Conservation (phyloP, 2,113 vertebrate species). For the Thalassoma bifasciatum region DNA sequence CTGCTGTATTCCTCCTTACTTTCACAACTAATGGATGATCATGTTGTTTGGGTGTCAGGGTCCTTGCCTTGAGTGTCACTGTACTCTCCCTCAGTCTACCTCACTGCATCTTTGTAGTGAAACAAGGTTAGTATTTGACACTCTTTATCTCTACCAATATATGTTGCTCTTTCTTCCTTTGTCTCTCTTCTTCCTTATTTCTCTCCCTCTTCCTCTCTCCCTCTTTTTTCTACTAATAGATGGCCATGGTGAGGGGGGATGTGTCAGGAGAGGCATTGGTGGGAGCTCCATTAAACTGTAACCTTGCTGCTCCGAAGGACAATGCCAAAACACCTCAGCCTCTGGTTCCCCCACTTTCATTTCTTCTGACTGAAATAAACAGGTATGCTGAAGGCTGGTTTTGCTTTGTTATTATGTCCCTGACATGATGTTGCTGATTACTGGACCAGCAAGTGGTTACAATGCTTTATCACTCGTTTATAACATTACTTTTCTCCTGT, state of each 20-base stretch:
- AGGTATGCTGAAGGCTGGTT: neutral
- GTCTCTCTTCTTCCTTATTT: too few relatives aligned
- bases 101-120: conserved; percentile 28
- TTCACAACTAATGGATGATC: conserved; percentile 48
- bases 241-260: conserved; percentile 42
- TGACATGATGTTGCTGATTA: neutral
- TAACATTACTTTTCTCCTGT: too few relatives aligned
- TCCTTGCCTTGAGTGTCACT: conserved; percentile 9
- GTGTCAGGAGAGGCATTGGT: conserved; percentile 62
- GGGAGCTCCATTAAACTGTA: conserved; percentile 67
- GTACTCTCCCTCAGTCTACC: conserved; percentile 5
- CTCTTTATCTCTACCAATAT: neutral
- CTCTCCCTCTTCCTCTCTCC: neutral
- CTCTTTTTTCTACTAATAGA: conserved; percentile 44
- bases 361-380: conserved; percentile 27
- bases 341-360: conserved; percentile 10
- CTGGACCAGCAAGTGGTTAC: too few relatives aligned
- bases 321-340: conserved; percentile 41
- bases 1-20: neutral
- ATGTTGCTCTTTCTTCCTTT: too few relatives aligned
- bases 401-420: conserved; percentile 4
- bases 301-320: conserved; percentile 67
- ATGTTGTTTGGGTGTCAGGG: conserved; percentile 41
- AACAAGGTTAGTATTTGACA: conserved; percentile 30
- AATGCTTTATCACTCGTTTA: too few relatives aligned